Conservation (phyloP, 2,888 invertebrate species). For the Himalopsyche anomala region DNA sequence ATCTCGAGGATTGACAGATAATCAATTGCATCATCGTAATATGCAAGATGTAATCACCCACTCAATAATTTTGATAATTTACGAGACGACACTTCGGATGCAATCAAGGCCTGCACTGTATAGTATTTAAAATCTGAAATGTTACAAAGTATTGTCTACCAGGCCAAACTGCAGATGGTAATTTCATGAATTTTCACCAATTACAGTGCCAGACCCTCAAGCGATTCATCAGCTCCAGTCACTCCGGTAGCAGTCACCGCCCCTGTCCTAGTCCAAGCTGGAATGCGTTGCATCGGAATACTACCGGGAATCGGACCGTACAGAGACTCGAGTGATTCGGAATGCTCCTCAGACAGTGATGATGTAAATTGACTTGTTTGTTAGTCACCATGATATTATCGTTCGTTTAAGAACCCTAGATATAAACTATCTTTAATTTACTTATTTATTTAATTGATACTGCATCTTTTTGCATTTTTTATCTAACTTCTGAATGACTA, state of each 20-base stretch:
- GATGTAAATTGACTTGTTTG: constrained; percentile 67
- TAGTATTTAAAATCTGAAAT: too few relatives aligned
- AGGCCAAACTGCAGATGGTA: too few relatives aligned
- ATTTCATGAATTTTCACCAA: neutral
- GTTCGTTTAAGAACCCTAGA: constrained; percentile 6
- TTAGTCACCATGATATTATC: constrained; percentile 48
- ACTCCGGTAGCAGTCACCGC: constrained; percentile 24
- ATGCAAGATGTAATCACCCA: too few relatives aligned
- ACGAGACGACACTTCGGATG: too few relatives aligned
- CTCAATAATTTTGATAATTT: too few relatives aligned
- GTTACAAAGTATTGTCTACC: too few relatives aligned
- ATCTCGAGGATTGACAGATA: too few relatives aligned
- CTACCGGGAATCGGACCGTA: constrained; percentile 91
- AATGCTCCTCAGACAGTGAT: constrained; percentile 81
- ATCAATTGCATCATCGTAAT: too few relatives aligned
- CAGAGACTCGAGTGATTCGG: constrained; percentile 84
- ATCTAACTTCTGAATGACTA: too few relatives aligned
- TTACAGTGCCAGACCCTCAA: neutral
- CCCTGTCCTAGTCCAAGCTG: constrained; percentile 67
- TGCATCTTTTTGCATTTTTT: too few relatives aligned
- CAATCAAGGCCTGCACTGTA: too few relatives aligned
- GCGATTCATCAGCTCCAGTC: neutral
- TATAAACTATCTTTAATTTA: neutral
- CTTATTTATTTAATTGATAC: too few relatives aligned
- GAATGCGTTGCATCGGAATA: constrained; percentile 84